Conservation (phyloP, 2,113 vertebrate species). For the Stigmatopora nigra region DNA sequence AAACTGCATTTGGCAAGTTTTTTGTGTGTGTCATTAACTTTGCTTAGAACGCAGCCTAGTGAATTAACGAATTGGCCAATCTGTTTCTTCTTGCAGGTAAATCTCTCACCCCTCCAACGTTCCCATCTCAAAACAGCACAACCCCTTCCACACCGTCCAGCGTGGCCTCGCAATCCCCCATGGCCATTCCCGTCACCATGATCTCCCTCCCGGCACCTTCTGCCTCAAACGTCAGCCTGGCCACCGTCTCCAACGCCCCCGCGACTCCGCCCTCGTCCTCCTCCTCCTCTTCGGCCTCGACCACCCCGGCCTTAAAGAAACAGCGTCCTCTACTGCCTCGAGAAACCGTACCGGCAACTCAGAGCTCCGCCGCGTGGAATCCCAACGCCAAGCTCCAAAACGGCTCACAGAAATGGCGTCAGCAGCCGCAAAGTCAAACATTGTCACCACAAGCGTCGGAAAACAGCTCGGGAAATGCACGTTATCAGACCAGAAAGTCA, state of each 20-base stretch:
- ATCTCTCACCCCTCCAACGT: constrained; percentile 65
- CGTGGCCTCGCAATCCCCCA: constrained; percentile 73
- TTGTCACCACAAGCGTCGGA: constrained; percentile 62
- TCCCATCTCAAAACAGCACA: constrained; percentile 74
- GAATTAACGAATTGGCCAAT: background rate
- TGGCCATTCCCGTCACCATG: constrained; percentile 69
- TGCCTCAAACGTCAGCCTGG: constrained; percentile 50
- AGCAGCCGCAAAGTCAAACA: constrained; percentile 72
- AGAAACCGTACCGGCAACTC: constrained; percentile 87
- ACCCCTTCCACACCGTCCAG: constrained; percentile 63
- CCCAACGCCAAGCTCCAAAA: constrained; percentile 92
- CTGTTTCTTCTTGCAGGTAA: constrained; percentile 69
- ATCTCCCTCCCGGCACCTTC: constrained; percentile 72
- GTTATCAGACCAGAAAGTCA: constrained; percentile 94
- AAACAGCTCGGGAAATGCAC: constrained; percentile 69
- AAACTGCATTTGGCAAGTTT: no score
- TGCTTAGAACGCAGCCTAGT: no score
- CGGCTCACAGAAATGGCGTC: constrained; percentile 95
- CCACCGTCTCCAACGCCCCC: constrained; percentile 45
- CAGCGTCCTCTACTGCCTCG: constrained; percentile 93
- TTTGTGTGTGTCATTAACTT: no score
- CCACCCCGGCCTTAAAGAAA: constrained; percentile 81
- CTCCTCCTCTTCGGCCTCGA: constrained; percentile 48
- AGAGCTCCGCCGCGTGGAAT: constrained; percentile 90
- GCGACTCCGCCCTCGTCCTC: constrained; percentile 65